Base-by-base conservation (phyloP, 2,113 vertebrate species). In the Aplodontia rufa region DNA sequence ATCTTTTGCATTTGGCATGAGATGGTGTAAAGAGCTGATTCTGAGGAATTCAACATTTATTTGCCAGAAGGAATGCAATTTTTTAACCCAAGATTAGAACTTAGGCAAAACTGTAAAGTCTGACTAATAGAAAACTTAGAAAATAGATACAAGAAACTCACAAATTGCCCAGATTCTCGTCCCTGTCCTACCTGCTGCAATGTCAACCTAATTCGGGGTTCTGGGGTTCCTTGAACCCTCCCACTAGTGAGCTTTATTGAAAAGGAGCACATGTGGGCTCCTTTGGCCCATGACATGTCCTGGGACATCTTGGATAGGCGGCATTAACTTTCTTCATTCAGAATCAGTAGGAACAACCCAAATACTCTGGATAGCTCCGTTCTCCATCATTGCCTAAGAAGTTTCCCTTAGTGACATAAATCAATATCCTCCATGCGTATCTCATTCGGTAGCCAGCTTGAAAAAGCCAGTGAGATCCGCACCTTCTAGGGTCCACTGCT, bases 1-100 rank as follows among this genome's bases (percentile, higher is more conserved):
- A 55, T 62, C 19, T 60, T 95, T 89, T 76, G 35, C 91, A 40
- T 64, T 84, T 78, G 55, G 60, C 91, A 78, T 83, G 7, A 13
- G 11, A 45, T 24, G 14, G 16, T n/a, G 4, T 85, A 14, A 91
- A 93, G 92, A 72, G 0, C 19, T 85, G n/a, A 1, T 87, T 88
- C 40, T 26, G 40, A 66, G 93, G 24, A 66, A 30, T 42, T 16
- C 32, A n/a, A 6, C 1, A 72, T 84, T 87, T 64, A 8, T 55
- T 74, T 66, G 30, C 76, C 47, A 19, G n/a, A 84, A 83, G 35
- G 24, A 26, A 83, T 47, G 13, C n/a, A 76, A 87, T 26, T 75
- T 80, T 64, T 60, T 12, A 75, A 64, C 3, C 45, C 37, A 82
- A 60, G 37, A 64, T 14, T 35, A 32, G n/a, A 83, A 87, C 12